A percentile compares a stretch with the other conserved stretches of the same genome.
phyloP scores from a whole-genome alignment of 2,797 vertebrate genomes.

The Pseudochirops cupreus region DNA sequence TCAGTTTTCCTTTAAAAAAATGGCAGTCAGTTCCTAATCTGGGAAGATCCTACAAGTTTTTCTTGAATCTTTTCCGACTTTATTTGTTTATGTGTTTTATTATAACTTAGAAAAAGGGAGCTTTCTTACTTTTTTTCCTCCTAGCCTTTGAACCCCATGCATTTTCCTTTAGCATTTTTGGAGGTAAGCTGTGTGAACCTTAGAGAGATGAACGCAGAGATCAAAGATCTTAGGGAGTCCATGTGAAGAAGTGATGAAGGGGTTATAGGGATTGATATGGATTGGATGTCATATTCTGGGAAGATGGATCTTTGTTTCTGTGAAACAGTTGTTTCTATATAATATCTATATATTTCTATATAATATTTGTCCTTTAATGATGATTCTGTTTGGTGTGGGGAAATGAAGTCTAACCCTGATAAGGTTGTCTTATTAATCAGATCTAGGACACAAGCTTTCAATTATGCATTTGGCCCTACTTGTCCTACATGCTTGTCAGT shows the following conservation, averaged over 20 bases:
- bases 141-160: neutral
- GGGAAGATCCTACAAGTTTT: slow-evolving; percentile 48
- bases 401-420: neutral
- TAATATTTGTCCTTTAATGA: neutral
- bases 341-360: neutral
- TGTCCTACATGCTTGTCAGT: neutral
- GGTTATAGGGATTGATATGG: neutral
- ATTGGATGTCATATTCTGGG: neutral
- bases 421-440: neutral
- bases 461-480: neutral
- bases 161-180: neutral
- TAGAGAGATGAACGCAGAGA: neutral
- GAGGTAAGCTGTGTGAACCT: neutral
- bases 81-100: neutral
- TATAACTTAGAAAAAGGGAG: slow-evolving; percentile 17
- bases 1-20: slow-evolving; percentile 63
- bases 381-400: neutral
- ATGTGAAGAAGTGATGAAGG: neutral
- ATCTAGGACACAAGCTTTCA: neutral
- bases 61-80: slow-evolving; percentile 42
- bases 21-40: slow-evolving; percentile 61
- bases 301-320: neutral
- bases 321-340: neutral
- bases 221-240: neutral
- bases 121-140: neutral